These are phyloP conservation scores for Hydractinia symbiolongicarpus DNA, from an alignment of 30 jellyfish, hydroid and myxozoan species.

Conservation along the genomic window DNA sequence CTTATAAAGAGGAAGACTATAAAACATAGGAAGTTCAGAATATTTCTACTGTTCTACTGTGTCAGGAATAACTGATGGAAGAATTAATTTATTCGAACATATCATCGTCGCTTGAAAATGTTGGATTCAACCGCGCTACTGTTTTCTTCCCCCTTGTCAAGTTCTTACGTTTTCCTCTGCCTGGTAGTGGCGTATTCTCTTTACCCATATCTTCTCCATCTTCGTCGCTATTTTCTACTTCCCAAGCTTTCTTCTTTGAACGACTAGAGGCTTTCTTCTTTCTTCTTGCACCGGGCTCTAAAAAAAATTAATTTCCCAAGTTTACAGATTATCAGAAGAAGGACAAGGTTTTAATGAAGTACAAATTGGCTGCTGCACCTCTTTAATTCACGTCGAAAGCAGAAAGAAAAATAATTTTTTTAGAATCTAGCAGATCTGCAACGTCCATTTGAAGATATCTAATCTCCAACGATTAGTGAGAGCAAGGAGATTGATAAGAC, in stretches of 20 bases:
- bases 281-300: background rate
- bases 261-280: background rate
- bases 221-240: constrained; percentile 10
- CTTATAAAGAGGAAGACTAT: no score
- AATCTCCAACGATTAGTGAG: no score
- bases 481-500: no score
- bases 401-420: no score
- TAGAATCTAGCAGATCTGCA: no score
- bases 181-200: constrained; percentile 24
- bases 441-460: no score
- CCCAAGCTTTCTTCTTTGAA: constrained; percentile 11
- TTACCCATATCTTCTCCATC: constrained; percentile 18
- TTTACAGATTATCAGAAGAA: background rate
- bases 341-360: background rate
- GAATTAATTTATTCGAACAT: background rate
- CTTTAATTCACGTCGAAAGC: no score
- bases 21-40: no score
- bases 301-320: background rate
- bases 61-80: no score
- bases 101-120: constrained; percentile 39
- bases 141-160: background rate
- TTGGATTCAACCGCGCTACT: constrained; percentile 22
- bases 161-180: constrained; percentile 20
- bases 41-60: no score
- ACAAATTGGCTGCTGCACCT: no score